These are phyloP conservation scores for Cataglyphis hispanica DNA, from an alignment of 1,140 invertebrate species.

Conservation along the genomic window DNA sequence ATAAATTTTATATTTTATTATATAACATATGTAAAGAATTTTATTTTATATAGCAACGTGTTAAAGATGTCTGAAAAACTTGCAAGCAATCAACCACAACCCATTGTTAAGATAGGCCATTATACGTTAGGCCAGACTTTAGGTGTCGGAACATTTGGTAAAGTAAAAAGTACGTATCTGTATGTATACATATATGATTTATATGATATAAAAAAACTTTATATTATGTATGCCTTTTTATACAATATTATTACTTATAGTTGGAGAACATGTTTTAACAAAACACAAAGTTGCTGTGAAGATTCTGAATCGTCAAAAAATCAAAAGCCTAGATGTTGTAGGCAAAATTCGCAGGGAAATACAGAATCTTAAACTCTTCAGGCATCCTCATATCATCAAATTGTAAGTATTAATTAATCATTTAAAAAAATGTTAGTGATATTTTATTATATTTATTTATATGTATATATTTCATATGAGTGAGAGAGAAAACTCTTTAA, in stretches of 20 bases:
- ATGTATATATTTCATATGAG: not conserved
- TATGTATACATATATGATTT: slow-evolving; percentile 23
- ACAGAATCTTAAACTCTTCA: slow-evolving; percentile 99
- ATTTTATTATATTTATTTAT: too few species aligned
- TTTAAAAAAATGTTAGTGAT: not conserved
- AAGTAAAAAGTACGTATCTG: slow-evolving; percentile 93
- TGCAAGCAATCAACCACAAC: slow-evolving; percentile 87
- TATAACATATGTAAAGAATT: not conserved
- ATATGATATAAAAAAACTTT: not conserved
- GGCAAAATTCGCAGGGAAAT: slow-evolving; percentile 99
- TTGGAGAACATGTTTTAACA: slow-evolving; percentile 98
- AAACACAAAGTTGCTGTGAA: slow-evolving; percentile 99
- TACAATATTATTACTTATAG: slow-evolving; percentile 85
- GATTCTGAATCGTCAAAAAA: slow-evolving; percentile 99
- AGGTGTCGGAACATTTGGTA: slow-evolving; percentile 97
- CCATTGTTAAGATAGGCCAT: slow-evolving; percentile 97
- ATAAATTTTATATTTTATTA: slow-evolving; percentile 17
- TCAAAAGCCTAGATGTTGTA: slow-evolving; percentile 99
- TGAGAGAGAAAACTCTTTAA: not conserved
- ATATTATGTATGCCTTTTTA: not conserved
- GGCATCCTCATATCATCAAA: slow-evolving; percentile 99
- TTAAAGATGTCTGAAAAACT: slow-evolving; percentile 88
- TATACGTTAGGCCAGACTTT: slow-evolving; percentile 96
- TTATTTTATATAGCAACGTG: slow-evolving; percentile 14
- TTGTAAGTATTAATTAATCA: slow-evolving; percentile 90